Percentiles rank a stretch among this genome's conserved stretches.
phyloP scores from a whole-genome alignment of 2,113 vertebrate genomes.

The Pterophyllum scalare region DNA sequence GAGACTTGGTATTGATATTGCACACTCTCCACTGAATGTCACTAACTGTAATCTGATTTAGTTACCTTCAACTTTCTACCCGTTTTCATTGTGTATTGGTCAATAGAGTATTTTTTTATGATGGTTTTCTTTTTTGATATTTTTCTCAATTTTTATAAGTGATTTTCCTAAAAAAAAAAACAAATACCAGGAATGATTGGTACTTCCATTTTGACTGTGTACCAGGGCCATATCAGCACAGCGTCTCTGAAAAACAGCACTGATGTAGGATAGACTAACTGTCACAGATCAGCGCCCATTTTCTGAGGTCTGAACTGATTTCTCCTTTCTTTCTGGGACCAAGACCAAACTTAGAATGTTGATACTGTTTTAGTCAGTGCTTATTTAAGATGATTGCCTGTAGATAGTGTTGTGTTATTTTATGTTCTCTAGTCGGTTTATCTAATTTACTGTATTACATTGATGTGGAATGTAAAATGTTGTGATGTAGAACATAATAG shows the following conservation, averaged over 20 bases:
- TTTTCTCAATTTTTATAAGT: constrained; percentile 81
- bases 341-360: constrained; percentile 78
- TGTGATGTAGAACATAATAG: constrained; percentile 68
- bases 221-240: constrained; percentile 47
- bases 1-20: constrained; percentile 40
- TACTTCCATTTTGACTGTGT: constrained; percentile 69
- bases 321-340: constrained; percentile 66
- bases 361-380: constrained; percentile 68
- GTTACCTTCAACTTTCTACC: constrained; percentile 63
- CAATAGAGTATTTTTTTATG: constrained; percentile 83
- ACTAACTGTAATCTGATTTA: constrained; percentile 44
- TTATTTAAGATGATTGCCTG: constrained; percentile 63
- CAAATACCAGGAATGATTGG: constrained; percentile 65
- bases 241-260: constrained; percentile 18
- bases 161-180: constrained; percentile 66
- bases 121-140: constrained; percentile 83
- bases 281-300: constrained; percentile 19
- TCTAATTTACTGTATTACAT: constrained; percentile 71
- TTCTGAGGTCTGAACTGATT: constrained; percentile 47
- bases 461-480: constrained; percentile 77
- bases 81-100: constrained; percentile 63
- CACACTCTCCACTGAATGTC: constrained; percentile 70
- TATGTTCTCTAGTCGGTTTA: constrained; percentile 55
- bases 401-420: constrained; percentile 59
- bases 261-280: constrained; percentile 5